Base-by-base conservation (phyloP, 2,797 vertebrate genomes). In the Catharus ustulatus region DNA sequence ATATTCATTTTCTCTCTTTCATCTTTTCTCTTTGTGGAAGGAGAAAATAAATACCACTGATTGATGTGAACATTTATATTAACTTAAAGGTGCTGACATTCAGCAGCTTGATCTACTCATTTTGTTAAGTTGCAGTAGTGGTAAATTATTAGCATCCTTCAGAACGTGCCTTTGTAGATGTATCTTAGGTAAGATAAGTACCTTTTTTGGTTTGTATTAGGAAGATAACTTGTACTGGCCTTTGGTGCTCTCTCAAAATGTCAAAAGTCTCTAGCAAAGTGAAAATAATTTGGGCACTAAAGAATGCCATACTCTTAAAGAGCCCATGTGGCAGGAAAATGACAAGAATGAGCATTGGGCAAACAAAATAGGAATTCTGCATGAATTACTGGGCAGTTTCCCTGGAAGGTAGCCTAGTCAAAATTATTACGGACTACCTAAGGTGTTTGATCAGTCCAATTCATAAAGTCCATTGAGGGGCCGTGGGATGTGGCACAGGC, bases 21-120 rank as follows among this genome's bases (percentile, higher is more conserved):
- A 88, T 90, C 58, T 92, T 51, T 90, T 90, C 34, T 84, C 30
- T 88, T 82, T 87, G 48, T 86, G 69, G 71, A 90, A 90, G 36
- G 40, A 75, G 38, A 84, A 96, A 92, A 89, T 89, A 91, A 87
- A 85, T 85, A 73, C 40, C 14, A n/a, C 30, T 40, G 40, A 52
- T 49, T 83, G 87, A 85, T 81, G 62, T 62, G 77, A 88, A 80
- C 24, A 23, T 78, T 81, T 88, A 17, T 69, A 66, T 81, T 93
- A 81, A 88, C 64, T 69, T 75, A 40, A 90, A 85, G 69, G 67
- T 75, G 79, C 26, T 91, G 71, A 69, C 7, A 1, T 89, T 90
- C 45, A 55, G 23, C 36, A 63, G 49, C 19, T 78, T 51, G 55
- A 67, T 77, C 40, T 73, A 45, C 36, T 24, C 16, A 11, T 67